Evolutionary conservation across 2,888 invertebrate species (phyloP).

Genomic region (Ormia ochracea): DNA sequence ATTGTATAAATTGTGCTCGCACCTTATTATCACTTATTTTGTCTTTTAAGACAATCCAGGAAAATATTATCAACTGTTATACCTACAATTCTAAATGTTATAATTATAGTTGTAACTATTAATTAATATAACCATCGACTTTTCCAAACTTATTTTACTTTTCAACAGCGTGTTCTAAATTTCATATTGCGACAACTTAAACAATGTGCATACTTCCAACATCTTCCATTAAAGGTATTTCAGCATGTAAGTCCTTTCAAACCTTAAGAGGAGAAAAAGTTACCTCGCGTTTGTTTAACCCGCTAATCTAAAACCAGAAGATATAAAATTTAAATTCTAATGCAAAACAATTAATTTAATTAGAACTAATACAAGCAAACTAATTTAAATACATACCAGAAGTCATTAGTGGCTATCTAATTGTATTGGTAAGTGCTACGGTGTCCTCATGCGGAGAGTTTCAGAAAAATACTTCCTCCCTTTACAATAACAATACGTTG

Average conservation of each 20-base stretch:
- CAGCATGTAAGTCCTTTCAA: neutral
- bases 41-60: too few relatives aligned
- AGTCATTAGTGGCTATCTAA: neutral
- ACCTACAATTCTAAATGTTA: too few relatives aligned
- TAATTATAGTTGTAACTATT: too few relatives aligned
- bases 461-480: neutral
- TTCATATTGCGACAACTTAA: too few relatives aligned
- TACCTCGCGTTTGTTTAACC: neutral
- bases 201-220: too few relatives aligned
- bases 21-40: too few relatives aligned
- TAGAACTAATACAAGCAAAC: neutral
- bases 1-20: too few relatives aligned
- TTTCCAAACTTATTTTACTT: too few relatives aligned
- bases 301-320: neutral
- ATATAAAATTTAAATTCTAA: neutral
- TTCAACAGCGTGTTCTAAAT: too few relatives aligned
- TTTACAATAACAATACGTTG: neutral
- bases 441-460: neutral
- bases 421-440: neutral
- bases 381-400: neutral
- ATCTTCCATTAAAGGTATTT: too few relatives aligned
- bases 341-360: constrained; percentile 17
- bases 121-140: too few relatives aligned
- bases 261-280: neutral
- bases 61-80: too few relatives aligned